Percentiles rank a stretch among this genome's conserved stretches.
Conservation (phyloP, 2,888 invertebrate genomes). For the Nebria brevicollis region DNA sequence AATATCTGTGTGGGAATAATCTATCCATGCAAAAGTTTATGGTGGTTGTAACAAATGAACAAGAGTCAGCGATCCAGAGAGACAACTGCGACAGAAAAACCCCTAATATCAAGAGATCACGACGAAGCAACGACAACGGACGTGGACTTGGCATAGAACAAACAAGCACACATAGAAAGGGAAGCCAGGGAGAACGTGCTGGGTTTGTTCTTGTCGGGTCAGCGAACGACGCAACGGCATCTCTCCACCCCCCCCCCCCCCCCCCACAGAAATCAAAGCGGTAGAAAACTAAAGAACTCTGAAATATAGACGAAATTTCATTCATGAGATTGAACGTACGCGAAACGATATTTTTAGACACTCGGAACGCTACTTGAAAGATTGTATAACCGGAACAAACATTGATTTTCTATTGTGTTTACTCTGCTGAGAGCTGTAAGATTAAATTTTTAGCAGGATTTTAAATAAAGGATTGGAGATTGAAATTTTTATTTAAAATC, state of each 20-base stretch:
- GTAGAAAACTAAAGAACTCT: not conserved
- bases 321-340: constrained; percentile 1
- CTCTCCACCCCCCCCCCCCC: not conserved
- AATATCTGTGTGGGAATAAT: not conserved
- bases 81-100: not conserved
- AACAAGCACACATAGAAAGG: not conserved
- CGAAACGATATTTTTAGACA: not conserved
- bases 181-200: not conserved
- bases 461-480: not conserved
- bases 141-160: not conserved
- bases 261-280: not conserved
- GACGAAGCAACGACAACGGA: not conserved
- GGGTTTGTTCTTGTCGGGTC: not conserved
- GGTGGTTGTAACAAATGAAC: not conserved
- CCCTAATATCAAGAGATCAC: not conserved
- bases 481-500: not conserved
- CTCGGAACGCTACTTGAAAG: not conserved
- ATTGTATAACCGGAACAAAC: not conserved
- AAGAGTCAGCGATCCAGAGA: not conserved
- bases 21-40: not conserved
- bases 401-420: not conserved
- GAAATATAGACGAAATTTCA: not conserved
- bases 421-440: not conserved
- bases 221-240: not conserved
- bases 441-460: not conserved